Conservation (phyloP, 2,113 vertebrate genomes). For the Serinus canaria region DNA sequence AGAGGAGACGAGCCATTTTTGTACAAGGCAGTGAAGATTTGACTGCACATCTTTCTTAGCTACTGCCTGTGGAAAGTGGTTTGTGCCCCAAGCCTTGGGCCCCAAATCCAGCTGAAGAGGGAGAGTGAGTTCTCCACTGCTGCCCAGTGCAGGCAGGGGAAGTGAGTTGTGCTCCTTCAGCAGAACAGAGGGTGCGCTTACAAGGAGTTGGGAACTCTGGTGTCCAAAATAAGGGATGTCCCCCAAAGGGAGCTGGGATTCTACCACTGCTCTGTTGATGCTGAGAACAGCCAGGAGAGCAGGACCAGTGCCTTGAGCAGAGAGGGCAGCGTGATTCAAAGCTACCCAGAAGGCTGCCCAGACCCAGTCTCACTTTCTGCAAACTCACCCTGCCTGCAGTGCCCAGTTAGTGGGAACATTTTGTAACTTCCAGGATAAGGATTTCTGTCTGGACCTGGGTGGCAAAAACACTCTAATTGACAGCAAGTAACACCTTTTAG, state of each 20-base stretch:
- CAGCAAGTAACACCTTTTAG: background rate
- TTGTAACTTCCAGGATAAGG: background rate
- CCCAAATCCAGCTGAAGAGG: background rate
- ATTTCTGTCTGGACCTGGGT: background rate
- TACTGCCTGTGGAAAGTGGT: background rate
- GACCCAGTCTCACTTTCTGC: background rate
- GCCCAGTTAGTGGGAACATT: background rate
- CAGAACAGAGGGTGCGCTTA: background rate
- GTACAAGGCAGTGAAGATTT: background rate
- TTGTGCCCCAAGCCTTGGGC: background rate
- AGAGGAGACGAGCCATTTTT: background rate
- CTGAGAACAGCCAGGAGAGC: background rate
- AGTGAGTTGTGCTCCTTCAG: background rate
- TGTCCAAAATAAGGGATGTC: background rate
- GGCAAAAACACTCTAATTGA: background rate
- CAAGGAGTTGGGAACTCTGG: background rate
- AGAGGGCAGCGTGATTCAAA: accelerated
- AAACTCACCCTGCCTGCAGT: background rate
- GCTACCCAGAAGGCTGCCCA: background rate
- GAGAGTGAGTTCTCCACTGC: background rate
- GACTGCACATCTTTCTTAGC: background rate
- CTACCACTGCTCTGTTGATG: background rate
- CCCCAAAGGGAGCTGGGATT: background rate
- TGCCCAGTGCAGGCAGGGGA: background rate
- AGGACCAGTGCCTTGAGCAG: background rate